Conservation (phyloP, 2,113 vertebrate species). For the Phylloscopus trochiloides region DNA sequence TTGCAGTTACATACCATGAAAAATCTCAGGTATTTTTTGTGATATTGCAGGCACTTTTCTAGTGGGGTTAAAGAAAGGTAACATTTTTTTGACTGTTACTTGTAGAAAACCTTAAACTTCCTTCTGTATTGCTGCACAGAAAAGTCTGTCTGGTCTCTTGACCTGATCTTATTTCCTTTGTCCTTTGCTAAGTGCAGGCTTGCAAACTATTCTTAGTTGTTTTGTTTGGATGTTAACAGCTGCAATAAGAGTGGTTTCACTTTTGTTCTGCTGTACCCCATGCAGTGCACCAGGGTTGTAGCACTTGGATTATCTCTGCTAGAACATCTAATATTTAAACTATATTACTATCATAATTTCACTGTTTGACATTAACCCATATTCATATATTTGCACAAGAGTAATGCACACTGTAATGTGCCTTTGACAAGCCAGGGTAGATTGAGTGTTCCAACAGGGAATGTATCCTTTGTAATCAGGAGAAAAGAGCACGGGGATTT, state of each 20-base stretch:
- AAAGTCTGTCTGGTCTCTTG: not conserved
- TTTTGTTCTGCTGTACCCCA: not conserved
- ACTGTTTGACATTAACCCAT: not conserved
- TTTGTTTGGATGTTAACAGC: not conserved
- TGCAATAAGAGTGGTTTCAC: not conserved
- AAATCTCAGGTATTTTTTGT: not conserved
- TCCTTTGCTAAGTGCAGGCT: not conserved
- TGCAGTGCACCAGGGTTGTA: not conserved
- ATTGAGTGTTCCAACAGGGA: not conserved
- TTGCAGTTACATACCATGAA: not conserved
- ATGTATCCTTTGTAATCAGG: not conserved
- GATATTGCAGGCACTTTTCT: not conserved
- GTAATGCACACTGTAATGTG: not conserved
- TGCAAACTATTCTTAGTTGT: not conserved
- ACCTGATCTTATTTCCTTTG: not conserved
- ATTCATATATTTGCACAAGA: not conserved
- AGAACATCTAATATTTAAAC: not conserved
- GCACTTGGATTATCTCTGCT: not conserved
- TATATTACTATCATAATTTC: not conserved
- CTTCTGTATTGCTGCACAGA: not conserved
- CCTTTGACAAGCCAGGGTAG: not conserved
- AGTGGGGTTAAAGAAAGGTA: not conserved
- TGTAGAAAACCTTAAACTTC: not conserved
- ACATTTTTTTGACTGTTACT: not conserved
- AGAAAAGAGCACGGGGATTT: not conserved